These are phyloP conservation scores for Astatoreochromis straeleni DNA, from an alignment of 2,113 vertebrate genomes.

Conservation along the genomic window DNA sequence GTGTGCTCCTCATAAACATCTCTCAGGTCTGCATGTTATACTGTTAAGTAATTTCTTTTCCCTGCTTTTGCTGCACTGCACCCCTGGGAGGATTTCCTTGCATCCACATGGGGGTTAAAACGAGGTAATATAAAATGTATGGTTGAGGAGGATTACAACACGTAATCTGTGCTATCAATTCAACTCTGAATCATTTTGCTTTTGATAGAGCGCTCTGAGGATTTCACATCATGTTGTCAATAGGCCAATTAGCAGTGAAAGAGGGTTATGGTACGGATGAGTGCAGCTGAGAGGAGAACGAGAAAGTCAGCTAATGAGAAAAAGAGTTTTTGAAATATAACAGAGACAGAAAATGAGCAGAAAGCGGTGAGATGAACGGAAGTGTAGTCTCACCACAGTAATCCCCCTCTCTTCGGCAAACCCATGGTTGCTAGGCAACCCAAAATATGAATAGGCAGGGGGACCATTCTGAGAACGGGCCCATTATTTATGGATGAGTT, in stretches of 20 bases:
- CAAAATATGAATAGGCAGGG: constrained; percentile 68
- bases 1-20: neutral
- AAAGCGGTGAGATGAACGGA: constrained; percentile 1
- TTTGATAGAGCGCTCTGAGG: neutral
- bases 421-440: constrained; percentile 69
- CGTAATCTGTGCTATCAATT: neutral
- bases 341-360: neutral
- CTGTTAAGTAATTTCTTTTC: neutral
- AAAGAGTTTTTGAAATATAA: neutral
- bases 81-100: neutral
- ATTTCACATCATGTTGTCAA: neutral
- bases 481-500: constrained; percentile 65
- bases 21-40: neutral
- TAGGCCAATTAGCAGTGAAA: neutral
- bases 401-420: constrained; percentile 32
- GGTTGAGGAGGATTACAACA: neutral
- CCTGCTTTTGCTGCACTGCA: neutral
- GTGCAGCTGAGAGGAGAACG: neutral
- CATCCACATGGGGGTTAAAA: neutral
- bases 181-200: neutral
- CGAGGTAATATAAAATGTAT: neutral
- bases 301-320: neutral
- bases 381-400: constrained; percentile 23
- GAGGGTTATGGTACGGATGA: neutral
- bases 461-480: constrained; percentile 34